Base-by-base conservation (phyloP, 1,140 invertebrate genomes). In the Drosophila repletoides region DNA sequence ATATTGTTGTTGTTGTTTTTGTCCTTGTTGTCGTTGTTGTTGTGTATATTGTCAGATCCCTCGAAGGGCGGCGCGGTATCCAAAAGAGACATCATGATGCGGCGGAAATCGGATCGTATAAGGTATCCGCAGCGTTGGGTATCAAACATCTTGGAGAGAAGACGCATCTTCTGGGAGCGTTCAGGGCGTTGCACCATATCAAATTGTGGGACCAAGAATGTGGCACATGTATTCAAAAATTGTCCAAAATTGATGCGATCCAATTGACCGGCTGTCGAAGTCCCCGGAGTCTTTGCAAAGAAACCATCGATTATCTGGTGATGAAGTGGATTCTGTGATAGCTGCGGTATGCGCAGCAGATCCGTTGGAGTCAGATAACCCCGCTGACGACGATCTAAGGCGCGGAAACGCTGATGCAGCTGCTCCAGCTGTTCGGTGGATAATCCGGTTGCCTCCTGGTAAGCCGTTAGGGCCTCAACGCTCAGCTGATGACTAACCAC, bases 281-380 rank as follows among this genome's bases (percentile, higher is more conserved):
- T 49, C 9, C 3, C 4, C 1, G 1, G 2, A 9, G 19, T 22
- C 10, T 15, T 14, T 2, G 28, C 41, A 17, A 83, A 77, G 46
- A 83, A 83, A n/a, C 45, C 38, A 17, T 83, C 79, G 14, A 83
- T 59, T 0, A 83, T 41, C 41, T 77, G 69, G 3, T 64, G 69
- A 36, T 83, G 58, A 15, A 83, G 5, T 0, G 77, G 77, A 46
- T 83, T 76, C 21, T 55, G 33, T 0, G 26, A 12, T 52, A 83
- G 29, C 12, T 83, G 69, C 0, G 77, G 77, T 2, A 83, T 83
- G 33, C 77, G 73, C 15, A 83, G 46, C 31, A 83, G n/a, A 2
- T 84, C 79, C 2, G 79, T 66, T 0, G 77, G 73, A n/a, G 73
- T 77, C 14, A 83, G 29, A 24, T 76, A 83, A 2, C 79, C 79